Evolutionary conservation across 2,797 vertebrate genomes (phyloP).

Genomic region (Sciurus carolinensis): DNA sequence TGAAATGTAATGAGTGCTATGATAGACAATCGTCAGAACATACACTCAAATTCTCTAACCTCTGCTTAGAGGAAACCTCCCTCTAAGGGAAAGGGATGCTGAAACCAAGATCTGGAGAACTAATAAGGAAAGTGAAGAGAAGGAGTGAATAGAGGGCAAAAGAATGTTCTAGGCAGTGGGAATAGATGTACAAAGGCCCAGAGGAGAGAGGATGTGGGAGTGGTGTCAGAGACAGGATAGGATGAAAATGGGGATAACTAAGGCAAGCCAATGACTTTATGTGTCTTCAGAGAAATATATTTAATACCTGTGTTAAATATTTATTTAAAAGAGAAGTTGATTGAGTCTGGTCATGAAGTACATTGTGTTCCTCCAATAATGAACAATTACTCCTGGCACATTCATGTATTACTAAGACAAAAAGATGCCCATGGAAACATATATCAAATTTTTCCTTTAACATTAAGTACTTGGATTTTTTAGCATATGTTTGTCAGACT

Average conservation of each 20-base stretch:
- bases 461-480: slow-evolving; percentile 18
- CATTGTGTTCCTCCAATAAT: not conserved
- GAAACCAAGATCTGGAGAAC: not conserved
- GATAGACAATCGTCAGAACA: not conserved
- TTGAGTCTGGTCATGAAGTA: not conserved
- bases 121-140: not conserved
- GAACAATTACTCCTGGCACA: not conserved
- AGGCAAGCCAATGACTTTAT: not conserved
- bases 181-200: not conserved
- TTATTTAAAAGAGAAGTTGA: not conserved
- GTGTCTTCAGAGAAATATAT: not conserved
- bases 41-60: not conserved
- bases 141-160: not conserved
- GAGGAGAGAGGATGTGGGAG: not conserved
- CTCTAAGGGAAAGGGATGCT: not conserved
- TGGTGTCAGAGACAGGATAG: not conserved
- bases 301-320: not conserved
- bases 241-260: not conserved
- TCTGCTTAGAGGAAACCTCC: not conserved
- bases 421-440: not conserved
- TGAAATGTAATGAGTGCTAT: not conserved
- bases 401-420: not conserved
- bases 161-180: not conserved
- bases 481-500: slow-evolving; percentile 17
- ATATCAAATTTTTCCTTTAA: slow-evolving; percentile 17